Percentiles rank a stretch among this genome's conserved stretches.
Evolutionary conservation across 2,113 vertebrate genomes (phyloP).

Genomic region (Seriola aureovittata): DNA sequence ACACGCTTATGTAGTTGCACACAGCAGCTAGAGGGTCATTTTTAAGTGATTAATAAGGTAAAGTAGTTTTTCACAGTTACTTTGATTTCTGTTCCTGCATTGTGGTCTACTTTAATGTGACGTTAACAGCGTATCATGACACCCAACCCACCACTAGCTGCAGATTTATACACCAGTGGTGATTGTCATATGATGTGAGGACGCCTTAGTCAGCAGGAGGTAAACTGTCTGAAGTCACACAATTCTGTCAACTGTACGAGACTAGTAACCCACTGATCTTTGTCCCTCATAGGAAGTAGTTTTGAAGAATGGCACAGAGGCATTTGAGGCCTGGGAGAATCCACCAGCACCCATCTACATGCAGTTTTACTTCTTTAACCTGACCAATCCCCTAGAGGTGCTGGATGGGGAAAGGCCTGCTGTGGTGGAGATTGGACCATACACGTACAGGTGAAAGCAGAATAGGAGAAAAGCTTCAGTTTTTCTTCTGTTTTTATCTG

Average conservation of each 20-base stretch:
- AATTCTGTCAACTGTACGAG: neutral
- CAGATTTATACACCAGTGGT: neutral
- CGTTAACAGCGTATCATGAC: neutral
- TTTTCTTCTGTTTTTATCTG: neutral
- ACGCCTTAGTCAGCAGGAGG: conserved; percentile 27
- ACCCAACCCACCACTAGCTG: neutral
- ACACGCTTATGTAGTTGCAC: too few species aligned
- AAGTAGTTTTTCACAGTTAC: neutral
- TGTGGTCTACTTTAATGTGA: neutral
- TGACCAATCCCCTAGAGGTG: conserved; percentile 93
- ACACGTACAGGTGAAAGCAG: conserved; percentile 92
- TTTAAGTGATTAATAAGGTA: too few species aligned
- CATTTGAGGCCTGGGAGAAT: conserved; percentile 90
- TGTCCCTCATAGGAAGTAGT: conserved; percentile 85
- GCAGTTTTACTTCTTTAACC: conserved; percentile 97
- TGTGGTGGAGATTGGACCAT: conserved; percentile 91
- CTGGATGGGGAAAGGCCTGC: conserved; percentile 88
- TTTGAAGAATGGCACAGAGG: conserved; percentile 89
- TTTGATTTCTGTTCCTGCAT: neutral
- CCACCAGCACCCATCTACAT: conserved; percentile 93
- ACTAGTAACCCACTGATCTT: conserved; percentile 44
- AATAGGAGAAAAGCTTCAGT: neutral
- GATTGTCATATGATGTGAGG: conserved; percentile 40
- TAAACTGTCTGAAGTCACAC: neutral
- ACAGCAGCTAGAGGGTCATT: too few species aligned